Base-by-base conservation (phyloP, 2,888 invertebrate genomes). In the Phortica magna region DNA sequence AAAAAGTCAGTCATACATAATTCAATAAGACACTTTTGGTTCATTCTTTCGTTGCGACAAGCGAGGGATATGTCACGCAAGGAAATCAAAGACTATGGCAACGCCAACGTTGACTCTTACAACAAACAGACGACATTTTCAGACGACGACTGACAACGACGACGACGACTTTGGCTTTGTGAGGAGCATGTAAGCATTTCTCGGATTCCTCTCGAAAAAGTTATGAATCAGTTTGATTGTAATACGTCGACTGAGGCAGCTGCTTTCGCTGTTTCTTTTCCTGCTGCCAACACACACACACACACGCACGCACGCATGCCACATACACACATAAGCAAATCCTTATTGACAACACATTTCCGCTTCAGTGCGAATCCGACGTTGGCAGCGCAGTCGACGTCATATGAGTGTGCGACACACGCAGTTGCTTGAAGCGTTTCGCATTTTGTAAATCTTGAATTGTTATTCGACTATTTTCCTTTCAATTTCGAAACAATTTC, bases 51-150 rank as follows among this genome's bases (percentile, higher is more conserved):
- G 9, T 55, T 71, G 53, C 14, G 57, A 53, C 55, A 71, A 79
- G 84, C 79, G 79, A 22, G 82, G 86, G 88, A 85, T 88, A 85
- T 88, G 88, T 84, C 88, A 82, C 82, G 81, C 78, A 80, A 87
- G 88, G 84, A 88, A 87, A 85, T 87, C 88, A 82, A 83, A 85
- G 19, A 70, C 12, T 14, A 10, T 65, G 65, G 39, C 61, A 19
- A 70, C 41, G 17, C 17, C 68, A 53, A 53, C 70, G 14, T 7
- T 53, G 59, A 10, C 59, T 14, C 2, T 19, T 48, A 12, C 48
- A 14, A 59, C 17, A 64, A 31, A 61, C 7, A 61, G 7, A 22
- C 22, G 22, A 22, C 10, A 19, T 22, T 22, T 61, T 61, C 57
- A 57, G n/a, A 61, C 31, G 31, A 17, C 19, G 31, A 61, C 22